These are phyloP conservation scores for Mastomys natalensis DNA, from an alignment of 2,113 vertebrate species.

Conservation along the genomic window DNA sequence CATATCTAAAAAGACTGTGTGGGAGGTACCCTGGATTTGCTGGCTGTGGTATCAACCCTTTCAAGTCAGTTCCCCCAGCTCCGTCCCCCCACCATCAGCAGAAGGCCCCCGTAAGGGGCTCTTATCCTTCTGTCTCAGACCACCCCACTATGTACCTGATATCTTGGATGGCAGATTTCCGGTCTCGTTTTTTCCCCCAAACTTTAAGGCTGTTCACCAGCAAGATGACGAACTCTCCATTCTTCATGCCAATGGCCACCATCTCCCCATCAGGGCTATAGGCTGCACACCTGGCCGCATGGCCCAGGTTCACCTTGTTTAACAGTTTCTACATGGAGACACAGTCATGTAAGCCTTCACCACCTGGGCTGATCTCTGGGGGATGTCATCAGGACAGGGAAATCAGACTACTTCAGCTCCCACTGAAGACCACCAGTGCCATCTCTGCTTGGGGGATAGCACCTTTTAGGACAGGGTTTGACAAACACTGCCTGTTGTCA, in stretches of 20 bases:
- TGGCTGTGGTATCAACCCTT: neutral
- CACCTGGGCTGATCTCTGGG: neutral
- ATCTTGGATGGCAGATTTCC: conserved; percentile 96
- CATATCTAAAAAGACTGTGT: neutral
- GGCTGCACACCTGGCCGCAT: conserved; percentile 92
- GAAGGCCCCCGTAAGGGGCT: neutral
- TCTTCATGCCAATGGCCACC: conserved; percentile 97
- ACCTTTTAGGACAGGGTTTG: neutral
- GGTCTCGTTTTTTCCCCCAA: conserved; percentile 98
- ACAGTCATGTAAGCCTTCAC: neutral
- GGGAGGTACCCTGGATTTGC: neutral
- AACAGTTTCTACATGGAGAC: conserved; percentile 93
- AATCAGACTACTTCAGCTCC: neutral
- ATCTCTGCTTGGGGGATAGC: neutral
- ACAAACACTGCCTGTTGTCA: neutral
- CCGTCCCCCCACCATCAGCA: neutral
- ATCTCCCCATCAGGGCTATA: conserved; percentile 97
- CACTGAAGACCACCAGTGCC: neutral
- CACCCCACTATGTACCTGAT: conserved; percentile 88
- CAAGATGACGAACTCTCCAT: conserved; percentile 96
- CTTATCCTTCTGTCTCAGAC: neutral
- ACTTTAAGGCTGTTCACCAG: conserved; percentile 95
- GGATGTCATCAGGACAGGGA: neutral
- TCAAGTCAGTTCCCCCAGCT: neutral
- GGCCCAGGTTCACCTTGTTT: conserved; percentile 96